Evolutionary conservation across 2,113 vertebrate genomes (phyloP).

Genomic region (Donacobius atricapilla): DNA sequence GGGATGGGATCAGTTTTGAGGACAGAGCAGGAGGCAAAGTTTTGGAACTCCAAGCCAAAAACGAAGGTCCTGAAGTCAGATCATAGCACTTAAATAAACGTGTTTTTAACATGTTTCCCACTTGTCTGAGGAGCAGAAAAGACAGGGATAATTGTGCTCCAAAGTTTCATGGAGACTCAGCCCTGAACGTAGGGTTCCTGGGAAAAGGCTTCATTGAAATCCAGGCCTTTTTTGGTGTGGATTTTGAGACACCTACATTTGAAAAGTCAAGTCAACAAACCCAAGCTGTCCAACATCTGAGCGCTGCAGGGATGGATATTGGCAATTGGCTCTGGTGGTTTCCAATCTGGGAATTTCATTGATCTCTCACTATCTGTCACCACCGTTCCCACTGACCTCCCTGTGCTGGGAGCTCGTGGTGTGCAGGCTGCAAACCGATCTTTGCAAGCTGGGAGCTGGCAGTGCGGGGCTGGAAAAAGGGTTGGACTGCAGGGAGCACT

Average conservation of each 20-base stretch:
- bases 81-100: neutral
- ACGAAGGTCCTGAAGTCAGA: neutral
- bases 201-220: neutral
- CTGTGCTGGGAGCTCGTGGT: neutral
- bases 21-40: neutral
- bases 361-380: neutral
- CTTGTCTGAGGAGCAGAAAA: neutral
- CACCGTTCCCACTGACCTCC: neutral
- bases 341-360: neutral
- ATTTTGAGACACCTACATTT: neutral
- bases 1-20: neutral
- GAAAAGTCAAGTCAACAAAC: neutral
- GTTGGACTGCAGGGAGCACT: slow-evolving; percentile 37
- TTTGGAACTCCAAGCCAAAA: neutral
- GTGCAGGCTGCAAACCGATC: neutral
- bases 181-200: neutral
- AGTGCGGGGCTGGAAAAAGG: neutral
- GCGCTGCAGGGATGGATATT: neutral
- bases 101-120: neutral
- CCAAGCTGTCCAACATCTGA: neutral
- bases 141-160: neutral
- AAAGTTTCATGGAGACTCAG: neutral
- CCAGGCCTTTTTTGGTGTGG: neutral
- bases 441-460: neutral
- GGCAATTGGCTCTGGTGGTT: neutral